Evolutionary conservation across 2,797 vertebrate species (phyloP), one percentile per base, ranked within the genome.

Genomic region (Amniataba percoides): DNA sequence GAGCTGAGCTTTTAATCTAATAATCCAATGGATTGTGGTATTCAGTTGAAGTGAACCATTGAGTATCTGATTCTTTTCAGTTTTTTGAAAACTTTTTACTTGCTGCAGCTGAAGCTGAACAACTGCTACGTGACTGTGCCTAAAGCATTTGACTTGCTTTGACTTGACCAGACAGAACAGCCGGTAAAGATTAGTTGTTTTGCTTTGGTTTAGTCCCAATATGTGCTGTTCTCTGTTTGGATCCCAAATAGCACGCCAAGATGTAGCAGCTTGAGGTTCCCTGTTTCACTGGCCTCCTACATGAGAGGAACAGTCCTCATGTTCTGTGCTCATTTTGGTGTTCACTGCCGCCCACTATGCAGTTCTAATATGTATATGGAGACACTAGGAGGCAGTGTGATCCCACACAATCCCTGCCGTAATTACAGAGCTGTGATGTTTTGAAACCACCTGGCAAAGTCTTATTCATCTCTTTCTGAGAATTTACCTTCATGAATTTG

Each of bases 361-460:
- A 19, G 36, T 18, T 15, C 19, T 68, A 15, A 42, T 61, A 67
- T 18, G n/a, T 3, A 14, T 0, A 4, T 45, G 19, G 7, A 5
- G 49, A n/a, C 93, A 87, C 84, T 84, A 88, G 93, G 87, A 78
- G 93, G 90, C 93, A 92, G 83, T 86, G 77, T 86, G 74, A 70
- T n/a, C 80, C 70, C 85, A 89, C 81, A 67, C 3, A 74, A 73
- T 21, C 59, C 36, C 3, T 52, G 34, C 21, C 1, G 34, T 19
- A 3, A 6, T 27, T 68, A 42, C 55, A 25, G 8, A 7, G 42
- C 16, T 18, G 48, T 16, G 67, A 25, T 84, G 86, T 77, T 85
- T 74, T 77, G 42, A 74, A 83, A 71, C 62, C 62, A 8, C 42
- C 45, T 34, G 34, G 71, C 52, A 18, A 55, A 77, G 63, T 61